Evolutionary conservation across 2,797 vertebrate species (phyloP).

Genomic region (Halcyon badia): DNA sequence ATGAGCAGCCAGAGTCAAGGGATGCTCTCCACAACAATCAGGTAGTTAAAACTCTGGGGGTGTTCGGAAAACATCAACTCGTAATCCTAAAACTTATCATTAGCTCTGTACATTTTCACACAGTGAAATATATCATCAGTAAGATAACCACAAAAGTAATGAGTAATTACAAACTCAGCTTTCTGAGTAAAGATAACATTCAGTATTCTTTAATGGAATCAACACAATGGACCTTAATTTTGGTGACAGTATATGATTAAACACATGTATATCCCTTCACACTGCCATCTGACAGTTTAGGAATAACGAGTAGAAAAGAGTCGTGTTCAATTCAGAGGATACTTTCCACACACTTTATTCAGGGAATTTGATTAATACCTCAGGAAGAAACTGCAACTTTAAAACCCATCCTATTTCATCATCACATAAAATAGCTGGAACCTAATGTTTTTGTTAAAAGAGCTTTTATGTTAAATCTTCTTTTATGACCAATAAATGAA

Average conservation of each 20-base stretch:
- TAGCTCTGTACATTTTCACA: background rate
- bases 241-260: background rate
- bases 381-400: conserved; percentile 37
- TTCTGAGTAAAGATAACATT: background rate
- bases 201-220: background rate
- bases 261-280: background rate
- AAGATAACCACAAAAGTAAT: background rate
- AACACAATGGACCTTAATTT: background rate
- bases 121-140: background rate
- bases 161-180: background rate
- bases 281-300: background rate
- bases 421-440: conserved; percentile 52
- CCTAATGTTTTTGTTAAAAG: conserved; percentile 56
- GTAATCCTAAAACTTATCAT: background rate
- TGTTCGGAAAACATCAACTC: background rate
- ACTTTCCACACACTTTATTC: background rate
- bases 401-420: conserved; percentile 55
- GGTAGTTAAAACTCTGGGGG: background rate
- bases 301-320: background rate
- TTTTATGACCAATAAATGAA: conserved; percentile 24
- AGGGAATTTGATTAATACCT: conserved; percentile 43
- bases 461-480: conserved; percentile 38
- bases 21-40: background rate
- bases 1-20: background rate
- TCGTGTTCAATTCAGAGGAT: conserved; percentile 6